Percentiles rank a stretch among this genome's conserved stretches.
Conservation (phyloP, 2,797 vertebrate genomes). For the Eulemur coronatus region DNA sequence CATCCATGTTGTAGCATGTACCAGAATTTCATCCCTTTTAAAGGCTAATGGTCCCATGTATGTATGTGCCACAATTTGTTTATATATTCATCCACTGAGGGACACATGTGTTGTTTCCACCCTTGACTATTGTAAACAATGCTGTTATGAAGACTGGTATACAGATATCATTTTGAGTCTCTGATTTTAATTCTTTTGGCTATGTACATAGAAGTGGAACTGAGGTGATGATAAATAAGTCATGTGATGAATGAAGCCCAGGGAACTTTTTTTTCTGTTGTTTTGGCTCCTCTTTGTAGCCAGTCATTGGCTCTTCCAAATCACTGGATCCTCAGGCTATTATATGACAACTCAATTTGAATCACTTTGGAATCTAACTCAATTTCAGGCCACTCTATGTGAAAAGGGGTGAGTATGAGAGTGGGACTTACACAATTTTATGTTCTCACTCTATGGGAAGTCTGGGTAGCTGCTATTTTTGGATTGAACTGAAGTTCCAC, state of each 20-base stretch:
- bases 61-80: not conserved
- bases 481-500: not conserved
- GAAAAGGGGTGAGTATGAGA: not conserved
- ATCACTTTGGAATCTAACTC: not conserved
- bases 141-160: not conserved
- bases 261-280: not conserved
- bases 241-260: not conserved
- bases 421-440: not conserved
- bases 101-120: not conserved
- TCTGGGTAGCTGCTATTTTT: not conserved
- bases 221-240: not conserved
- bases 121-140: not conserved
- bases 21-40: not conserved
- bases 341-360: not conserved
- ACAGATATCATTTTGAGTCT: not conserved
- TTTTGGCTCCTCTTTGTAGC: not conserved
- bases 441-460: not conserved
- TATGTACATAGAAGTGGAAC: not conserved
- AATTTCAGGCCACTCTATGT: not conserved
- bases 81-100: not conserved
- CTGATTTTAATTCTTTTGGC: not conserved
- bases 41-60: not conserved
- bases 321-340: not conserved
- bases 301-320: not conserved
- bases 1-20: not conserved